Conservation (phyloP, 2,888 invertebrate species). For the Nowickia ferox region DNA sequence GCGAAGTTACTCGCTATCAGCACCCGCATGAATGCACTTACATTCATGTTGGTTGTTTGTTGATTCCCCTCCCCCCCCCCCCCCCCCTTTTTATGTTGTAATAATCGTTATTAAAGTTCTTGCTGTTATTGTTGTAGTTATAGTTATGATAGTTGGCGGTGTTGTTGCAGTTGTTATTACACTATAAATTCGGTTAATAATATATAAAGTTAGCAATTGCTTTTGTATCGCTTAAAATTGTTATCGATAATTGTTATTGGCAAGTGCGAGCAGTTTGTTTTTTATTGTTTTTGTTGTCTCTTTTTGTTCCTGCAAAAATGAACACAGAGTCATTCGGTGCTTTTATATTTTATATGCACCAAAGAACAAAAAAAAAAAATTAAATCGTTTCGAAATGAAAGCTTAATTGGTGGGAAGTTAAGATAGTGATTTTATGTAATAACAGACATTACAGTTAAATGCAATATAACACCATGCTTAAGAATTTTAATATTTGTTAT, state of each 20-base stretch:
- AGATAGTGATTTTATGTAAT: slow-evolving; percentile 48
- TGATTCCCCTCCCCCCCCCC: background rate
- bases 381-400: slow-evolving; percentile 43
- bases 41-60: slow-evolving; percentile 38
- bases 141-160: slow-evolving; percentile 37
- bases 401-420: slow-evolving; percentile 51
- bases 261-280: slow-evolving; percentile 51
- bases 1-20: slow-evolving; percentile 37
- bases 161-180: slow-evolving; percentile 56
- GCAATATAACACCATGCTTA: background rate
- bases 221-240: slow-evolving; percentile 66
- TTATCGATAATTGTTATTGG: slow-evolving; percentile 69
- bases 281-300: slow-evolving; percentile 40
- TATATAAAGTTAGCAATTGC: slow-evolving; percentile 69
- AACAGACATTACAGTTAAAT: slow-evolving; percentile 23
- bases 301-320: background rate
- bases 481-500: background rate
- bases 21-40: slow-evolving; percentile 60
- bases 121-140: slow-evolving; percentile 20
- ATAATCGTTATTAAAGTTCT: slow-evolving; percentile 60
- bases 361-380: slow-evolving; percentile 12
- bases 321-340: slow-evolving; percentile 6
- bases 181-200: slow-evolving; percentile 70
- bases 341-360: slow-evolving; percentile 6
- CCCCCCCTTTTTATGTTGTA: slow-evolving; percentile 23